Evolutionary conservation across 2,888 invertebrate species (phyloP), one percentile per base, ranked within the genome.

Genomic region (Agrypnus murinus): DNA sequence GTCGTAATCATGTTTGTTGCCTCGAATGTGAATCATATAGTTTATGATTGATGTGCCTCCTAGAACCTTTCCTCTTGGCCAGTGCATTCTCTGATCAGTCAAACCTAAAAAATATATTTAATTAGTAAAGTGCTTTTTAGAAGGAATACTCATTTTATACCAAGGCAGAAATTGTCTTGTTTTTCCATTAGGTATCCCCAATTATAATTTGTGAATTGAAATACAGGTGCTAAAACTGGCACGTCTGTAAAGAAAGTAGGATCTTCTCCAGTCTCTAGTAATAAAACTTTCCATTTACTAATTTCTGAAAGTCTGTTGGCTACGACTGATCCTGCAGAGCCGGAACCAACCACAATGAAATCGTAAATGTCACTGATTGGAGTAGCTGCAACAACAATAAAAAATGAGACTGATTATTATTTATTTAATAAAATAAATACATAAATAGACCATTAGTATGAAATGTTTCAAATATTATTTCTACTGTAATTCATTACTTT

Each of bases 291-390:
- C 88, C 88, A 89, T 34, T 89, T 81, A 0, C 84, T 82, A 67
- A 88, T 89, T 83, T 93, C 92, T 0, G 91, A 88, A 0, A 94
- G 85, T 1, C 94, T 87, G 76, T 92, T 90, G 0, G 93, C 93
- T 8, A 94, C 78, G 0, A 90, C 91, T 0, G 92, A 90, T 0
- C 94, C 94, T 0, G 91, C 90, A 0, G 92, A 90, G 0, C 93
- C 93, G 0, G 91, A 91, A 0, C 93, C 93, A 0, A 93, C 87
- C 17, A 92, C 86, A 2, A 92, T 86, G 77, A 92, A 92, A 79
- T 92, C 92, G 81, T 91, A 92, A n/a, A n/a, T 25, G 7, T 46
- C 5, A 9, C 15, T 9, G 14, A 60, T 43, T 60, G 9, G 19
- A 12, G 40, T 5, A 12, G 38, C 38, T 1, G 2, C n/a, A n/a